Conservation (phyloP, 2,888 invertebrate genomes). For the Oxycera nigricornis region DNA sequence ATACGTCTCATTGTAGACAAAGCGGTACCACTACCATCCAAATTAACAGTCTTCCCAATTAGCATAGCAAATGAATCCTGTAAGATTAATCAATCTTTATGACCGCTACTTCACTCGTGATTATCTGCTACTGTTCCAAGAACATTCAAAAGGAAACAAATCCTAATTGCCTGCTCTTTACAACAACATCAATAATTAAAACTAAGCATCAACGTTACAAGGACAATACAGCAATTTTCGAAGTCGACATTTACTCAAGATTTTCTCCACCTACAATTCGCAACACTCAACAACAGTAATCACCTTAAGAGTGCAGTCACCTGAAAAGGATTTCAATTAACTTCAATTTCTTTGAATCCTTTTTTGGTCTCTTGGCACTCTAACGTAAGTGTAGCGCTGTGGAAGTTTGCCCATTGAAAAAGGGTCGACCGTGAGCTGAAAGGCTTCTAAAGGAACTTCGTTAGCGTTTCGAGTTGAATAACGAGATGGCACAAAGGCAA, state of each 20-base stretch:
- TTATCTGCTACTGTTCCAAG: too few species aligned
- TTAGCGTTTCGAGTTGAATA: conserved; percentile 9
- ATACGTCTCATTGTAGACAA: too few species aligned
- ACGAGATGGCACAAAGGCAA: background rate
- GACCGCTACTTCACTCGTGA: too few species aligned
- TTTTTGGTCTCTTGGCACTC: background rate
- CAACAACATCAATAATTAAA: background rate
- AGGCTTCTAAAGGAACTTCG: conserved; percentile 13
- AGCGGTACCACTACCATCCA: too few species aligned
- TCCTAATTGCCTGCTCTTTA: too few species aligned
- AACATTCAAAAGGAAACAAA: too few species aligned
- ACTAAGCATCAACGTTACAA: background rate
- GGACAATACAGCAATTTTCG: background rate
- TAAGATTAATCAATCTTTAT: too few species aligned
- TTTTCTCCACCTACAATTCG: background rate
- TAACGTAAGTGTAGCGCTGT: background rate
- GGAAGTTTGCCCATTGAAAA: conserved; percentile 16
- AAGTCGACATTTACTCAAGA: background rate
- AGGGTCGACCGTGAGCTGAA: conserved; percentile 3
- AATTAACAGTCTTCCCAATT: too few species aligned
- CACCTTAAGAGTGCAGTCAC: conserved; percentile 15
- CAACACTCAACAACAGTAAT: conserved; percentile 16
- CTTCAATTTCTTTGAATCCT: conserved; percentile 25
- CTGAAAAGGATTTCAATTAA: conserved; percentile 29
- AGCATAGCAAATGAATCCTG: too few species aligned